Percentiles rank a stretch among this genome's conserved stretches.
Conservation (phyloP, 2,113 vertebrate species). For the Mobula hypostoma region DNA sequence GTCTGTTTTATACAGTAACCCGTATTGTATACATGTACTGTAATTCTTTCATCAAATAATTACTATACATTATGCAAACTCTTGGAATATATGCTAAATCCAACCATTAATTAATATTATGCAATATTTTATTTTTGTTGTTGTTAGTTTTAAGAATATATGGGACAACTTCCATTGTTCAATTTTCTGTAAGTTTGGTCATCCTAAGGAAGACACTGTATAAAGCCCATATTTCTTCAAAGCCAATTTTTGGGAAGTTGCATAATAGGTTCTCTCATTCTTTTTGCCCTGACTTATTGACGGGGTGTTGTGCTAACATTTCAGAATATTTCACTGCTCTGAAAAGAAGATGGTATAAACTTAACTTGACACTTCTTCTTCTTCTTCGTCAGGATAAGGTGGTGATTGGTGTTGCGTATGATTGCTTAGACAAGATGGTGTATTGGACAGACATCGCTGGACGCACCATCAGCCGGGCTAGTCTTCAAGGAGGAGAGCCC, state of each 20-base stretch:
- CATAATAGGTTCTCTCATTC: not conserved
- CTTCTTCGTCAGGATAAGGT: conserved; percentile 66
- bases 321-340: not conserved
- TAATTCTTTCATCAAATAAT: no score
- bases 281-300: not conserved
- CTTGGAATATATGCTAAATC: no score
- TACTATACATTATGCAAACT: no score
- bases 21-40: no score
- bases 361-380: not conserved
- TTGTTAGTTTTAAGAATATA: no score
- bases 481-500: conserved; percentile 72
- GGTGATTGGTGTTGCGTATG: conserved; percentile 80
- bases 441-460: conserved; percentile 89
- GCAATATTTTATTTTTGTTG: no score
- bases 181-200: no score
- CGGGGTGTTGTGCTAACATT: not conserved
- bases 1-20: no score
- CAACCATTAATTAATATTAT: no score
- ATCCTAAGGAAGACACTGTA: no score
- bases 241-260: not conserved
- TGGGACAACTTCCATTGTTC: no score
- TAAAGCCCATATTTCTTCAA: not conserved
- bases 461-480: conserved; percentile 79
- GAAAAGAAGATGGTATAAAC: no score
- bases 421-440: conserved; percentile 81